These are phyloP conservation scores for Acipenser ruthenus DNA, from an alignment of 2,797 vertebrate species.

Conservation along the genomic window DNA sequence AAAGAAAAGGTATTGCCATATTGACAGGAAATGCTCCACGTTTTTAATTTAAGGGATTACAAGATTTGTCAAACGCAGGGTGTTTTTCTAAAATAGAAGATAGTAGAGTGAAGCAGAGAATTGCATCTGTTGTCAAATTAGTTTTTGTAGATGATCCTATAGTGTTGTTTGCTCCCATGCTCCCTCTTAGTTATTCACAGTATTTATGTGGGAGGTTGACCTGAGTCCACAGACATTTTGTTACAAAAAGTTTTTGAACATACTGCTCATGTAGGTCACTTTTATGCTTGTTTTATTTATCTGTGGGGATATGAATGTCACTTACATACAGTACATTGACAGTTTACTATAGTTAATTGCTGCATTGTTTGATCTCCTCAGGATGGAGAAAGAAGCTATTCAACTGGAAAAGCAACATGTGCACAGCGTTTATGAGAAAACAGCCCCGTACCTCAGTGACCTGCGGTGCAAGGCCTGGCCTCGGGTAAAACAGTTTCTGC, in stretches of 20 bases:
- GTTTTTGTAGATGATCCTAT: no score
- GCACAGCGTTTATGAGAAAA: slow-evolving; percentile 60
- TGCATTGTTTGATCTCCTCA: slow-evolving; percentile 22
- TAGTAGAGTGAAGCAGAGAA: not conserved
- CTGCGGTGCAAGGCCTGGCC: slow-evolving; percentile 68
- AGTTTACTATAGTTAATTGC: no score
- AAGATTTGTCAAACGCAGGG: not conserved
- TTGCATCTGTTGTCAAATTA: not conserved
- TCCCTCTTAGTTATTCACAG: no score
- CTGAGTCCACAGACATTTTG: no score
- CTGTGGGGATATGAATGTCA: no score
- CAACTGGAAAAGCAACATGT: slow-evolving; percentile 63
- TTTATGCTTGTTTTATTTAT: no score
- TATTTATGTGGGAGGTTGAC: no score
- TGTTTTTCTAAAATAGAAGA: not conserved
- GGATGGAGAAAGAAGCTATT: slow-evolving; percentile 64
- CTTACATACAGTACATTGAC: no score
- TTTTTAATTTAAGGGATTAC: not conserved
- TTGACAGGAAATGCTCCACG: not conserved
- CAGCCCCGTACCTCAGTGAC: slow-evolving; percentile 55
- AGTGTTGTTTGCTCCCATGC: no score
- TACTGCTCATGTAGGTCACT: no score
- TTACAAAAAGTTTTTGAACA: no score
- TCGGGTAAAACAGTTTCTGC: slow-evolving; percentile 63
- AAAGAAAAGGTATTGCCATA: not conserved